Evolutionary conservation across 2,113 vertebrate genomes (phyloP).

Genomic region (Tapirus terrestris): DNA sequence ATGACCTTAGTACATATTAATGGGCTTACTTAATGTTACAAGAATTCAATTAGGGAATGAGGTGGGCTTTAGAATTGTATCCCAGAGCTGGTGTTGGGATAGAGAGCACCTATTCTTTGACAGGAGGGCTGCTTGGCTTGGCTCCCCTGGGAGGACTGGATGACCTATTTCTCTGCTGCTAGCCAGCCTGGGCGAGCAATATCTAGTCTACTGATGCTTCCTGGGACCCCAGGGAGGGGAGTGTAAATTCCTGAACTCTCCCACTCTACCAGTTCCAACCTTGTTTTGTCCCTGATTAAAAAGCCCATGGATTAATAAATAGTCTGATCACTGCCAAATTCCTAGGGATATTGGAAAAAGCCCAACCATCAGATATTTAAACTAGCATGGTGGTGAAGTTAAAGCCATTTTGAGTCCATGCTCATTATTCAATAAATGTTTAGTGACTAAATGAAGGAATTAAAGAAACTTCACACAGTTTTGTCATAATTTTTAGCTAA

Average conservation of each 20-base stretch:
- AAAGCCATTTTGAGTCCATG: neutral
- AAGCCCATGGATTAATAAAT: neutral
- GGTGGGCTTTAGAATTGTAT: neutral
- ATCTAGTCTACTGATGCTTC: neutral
- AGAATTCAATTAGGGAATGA: neutral
- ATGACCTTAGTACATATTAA: neutral
- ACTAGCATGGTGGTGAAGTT: neutral
- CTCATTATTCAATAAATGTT: neutral
- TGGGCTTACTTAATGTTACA: neutral
- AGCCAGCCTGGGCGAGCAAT: neutral
- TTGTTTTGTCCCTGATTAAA: neutral
- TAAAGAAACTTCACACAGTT: neutral
- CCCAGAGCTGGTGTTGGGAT: neutral
- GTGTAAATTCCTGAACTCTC: neutral
- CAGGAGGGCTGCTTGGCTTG: neutral
- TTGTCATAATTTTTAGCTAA: neutral
- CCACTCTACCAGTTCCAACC: neutral
- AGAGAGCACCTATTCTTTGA: neutral
- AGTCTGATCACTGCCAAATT: slow-evolving; percentile 34
- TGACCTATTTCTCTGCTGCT: neutral
- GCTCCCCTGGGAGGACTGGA: neutral
- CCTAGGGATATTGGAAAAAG: neutral
- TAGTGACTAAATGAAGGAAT: neutral
- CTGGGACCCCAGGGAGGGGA: fast-evolving
- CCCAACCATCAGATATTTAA: neutral